Conservation (phyloP, 2,113 vertebrate species). For the Micromys minutus region DNA sequence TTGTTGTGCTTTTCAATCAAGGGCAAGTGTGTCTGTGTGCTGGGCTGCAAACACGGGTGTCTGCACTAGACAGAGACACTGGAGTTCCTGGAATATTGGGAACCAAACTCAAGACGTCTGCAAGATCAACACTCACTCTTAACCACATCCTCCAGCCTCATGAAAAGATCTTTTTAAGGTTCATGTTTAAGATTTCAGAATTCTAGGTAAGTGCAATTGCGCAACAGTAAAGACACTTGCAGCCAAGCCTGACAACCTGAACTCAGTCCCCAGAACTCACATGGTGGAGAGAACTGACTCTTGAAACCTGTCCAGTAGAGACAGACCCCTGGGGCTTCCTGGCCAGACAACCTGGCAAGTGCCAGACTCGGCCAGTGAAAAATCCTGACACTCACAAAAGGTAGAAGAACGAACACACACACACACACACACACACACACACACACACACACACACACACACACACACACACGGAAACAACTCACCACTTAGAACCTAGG, state of each 20-base stretch:
- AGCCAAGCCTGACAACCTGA: background rate
- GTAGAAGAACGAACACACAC: no score
- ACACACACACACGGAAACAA: background rate
- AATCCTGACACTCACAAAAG: background rate
- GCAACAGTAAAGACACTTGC: background rate
- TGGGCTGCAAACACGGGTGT: no score
- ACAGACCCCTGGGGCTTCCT: background rate
- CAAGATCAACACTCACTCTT: background rate
- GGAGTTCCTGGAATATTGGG: background rate
- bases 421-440: background rate
- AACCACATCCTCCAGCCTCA: background rate
- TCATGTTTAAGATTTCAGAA: conserved; percentile 1
- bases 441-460: background rate
- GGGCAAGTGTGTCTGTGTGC: background rate
- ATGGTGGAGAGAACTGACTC: background rate
- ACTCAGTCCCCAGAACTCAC: background rate
- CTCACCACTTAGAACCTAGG: background rate
- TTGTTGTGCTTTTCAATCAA: background rate
- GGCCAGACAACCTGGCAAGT: background rate
- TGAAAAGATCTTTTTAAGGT: background rate
- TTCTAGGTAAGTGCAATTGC: background rate
- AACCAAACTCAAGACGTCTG: background rate
- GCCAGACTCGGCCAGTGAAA: background rate
- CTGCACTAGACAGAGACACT: background rate
- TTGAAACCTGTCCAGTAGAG: background rate